Conservation (phyloP, 2,888 invertebrate genomes). For the Amiota communis region DNA sequence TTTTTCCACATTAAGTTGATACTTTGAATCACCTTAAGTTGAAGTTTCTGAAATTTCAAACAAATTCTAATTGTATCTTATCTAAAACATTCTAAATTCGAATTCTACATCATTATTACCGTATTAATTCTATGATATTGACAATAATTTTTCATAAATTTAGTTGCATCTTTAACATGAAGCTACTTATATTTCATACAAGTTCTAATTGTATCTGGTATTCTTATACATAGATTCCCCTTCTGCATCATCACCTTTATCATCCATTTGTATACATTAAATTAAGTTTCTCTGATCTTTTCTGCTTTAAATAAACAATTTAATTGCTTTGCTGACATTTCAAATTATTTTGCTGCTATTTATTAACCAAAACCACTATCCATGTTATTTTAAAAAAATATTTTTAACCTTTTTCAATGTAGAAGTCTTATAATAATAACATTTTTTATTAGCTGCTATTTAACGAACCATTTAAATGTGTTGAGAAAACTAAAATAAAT, state of each 20-base stretch:
- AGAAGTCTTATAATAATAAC: too few species aligned
- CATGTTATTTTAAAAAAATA: constrained; percentile 33
- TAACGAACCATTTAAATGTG: constrained; percentile 54
- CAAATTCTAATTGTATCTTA: not conserved
- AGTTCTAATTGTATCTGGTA: not conserved
- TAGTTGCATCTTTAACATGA: not conserved
- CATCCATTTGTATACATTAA: too few species aligned
- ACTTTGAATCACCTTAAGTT: not conserved
- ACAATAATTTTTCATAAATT: too few species aligned
- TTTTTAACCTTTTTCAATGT: not conserved
- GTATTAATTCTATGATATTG: not conserved
- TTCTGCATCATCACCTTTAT: too few species aligned
- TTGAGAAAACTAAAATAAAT: constrained; percentile 40
- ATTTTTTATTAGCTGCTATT: constrained; percentile 52
- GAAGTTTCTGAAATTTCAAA: not conserved
- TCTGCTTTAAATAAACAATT: constrained; percentile 6
- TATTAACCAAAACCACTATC: not conserved
- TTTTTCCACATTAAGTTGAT: too few species aligned
- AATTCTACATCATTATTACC: not conserved
- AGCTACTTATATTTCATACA: not conserved
- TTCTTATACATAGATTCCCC: too few species aligned
- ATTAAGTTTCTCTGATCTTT: not conserved
- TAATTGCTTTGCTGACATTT: constrained; percentile 27
- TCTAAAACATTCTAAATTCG: constrained; percentile 1
- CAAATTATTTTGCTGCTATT: constrained; percentile 27